Base-by-base conservation (phyloP, 2,888 invertebrate genomes). In the Synanthedon formicaeformis region DNA sequence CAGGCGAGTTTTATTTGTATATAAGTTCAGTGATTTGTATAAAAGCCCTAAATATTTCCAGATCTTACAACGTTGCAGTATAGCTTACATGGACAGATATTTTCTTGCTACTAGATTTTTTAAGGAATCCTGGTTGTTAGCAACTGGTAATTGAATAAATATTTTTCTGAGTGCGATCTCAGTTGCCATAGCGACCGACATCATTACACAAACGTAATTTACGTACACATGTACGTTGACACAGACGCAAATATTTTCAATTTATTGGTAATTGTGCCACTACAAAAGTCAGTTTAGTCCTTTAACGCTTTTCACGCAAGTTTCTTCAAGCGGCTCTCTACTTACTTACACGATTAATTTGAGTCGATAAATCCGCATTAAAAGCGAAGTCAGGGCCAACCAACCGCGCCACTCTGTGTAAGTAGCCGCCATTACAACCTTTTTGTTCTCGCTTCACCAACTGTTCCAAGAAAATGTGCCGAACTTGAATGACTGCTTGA, bases 261-360 rank as follows among this genome's bases (percentile, higher is more conserved):
- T 13, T 45, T 45, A 45, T 14, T 34, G 58, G 61, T 61, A 65
- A 63, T 62, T 71, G 67, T 62, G 62, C 65, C 65, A 57, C 61
- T 65, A 63, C 64, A 63, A 71, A 71, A 71, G 71, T 72, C 67
- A 70, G 71, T 75, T 77, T 73, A 67, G 67, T 75, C 73, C 73
- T 79, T 81, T 81, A 80, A 83, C 78, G 78, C 71, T 70, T 81
- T 82, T 78, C 77, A 84, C 83, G 81, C 83, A 81, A 83, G 76
- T 81, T 83, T 81, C 75, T 75, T 75, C 75, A 66, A 70, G 70
- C 71, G 65, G 70, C 71, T 79, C 77, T 76, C 80, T 79, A 78
- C 82, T 84, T 81, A 81, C 80, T 84, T 81, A 81, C 80, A 83
- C 84, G 84, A 85, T 86, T 85, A 84, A 86, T 86, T 86, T 86